Conservation (phyloP, 1,140 invertebrate species). For the Aphelenchoides avenae region DNA sequence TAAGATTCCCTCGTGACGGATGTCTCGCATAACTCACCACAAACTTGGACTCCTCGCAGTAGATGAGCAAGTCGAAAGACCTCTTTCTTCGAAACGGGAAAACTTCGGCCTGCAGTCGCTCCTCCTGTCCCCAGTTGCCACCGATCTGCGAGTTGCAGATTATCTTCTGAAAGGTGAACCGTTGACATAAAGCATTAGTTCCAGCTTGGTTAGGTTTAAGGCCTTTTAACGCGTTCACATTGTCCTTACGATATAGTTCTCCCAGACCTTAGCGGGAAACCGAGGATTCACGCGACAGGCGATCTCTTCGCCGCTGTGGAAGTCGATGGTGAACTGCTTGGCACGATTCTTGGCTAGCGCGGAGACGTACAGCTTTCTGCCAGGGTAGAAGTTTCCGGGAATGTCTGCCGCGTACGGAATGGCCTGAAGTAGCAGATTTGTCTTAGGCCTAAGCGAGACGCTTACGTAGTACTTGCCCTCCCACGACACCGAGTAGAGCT, state of each 20-base stretch:
- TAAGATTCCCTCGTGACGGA: no score
- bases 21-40: slow-evolving; percentile 19
- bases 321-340: slow-evolving; percentile 51
- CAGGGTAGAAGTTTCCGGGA: slow-evolving; percentile 57
- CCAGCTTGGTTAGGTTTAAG: no score
- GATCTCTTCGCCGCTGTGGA: slow-evolving; percentile 40
- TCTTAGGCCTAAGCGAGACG: background rate
- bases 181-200: background rate
- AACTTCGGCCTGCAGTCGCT: slow-evolving; percentile 20
- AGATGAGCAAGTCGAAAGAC: slow-evolving; percentile 53
- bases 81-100: slow-evolving; percentile 48
- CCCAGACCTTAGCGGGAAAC: slow-evolving; percentile 40
- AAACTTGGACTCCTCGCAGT: slow-evolving; percentile 52
- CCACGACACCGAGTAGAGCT: slow-evolving; percentile 49
- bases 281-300: slow-evolving; percentile 39
- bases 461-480: slow-evolving; percentile 54
- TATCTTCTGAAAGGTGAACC: slow-evolving; percentile 45
- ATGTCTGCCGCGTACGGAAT: slow-evolving; percentile 58
- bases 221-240: background rate
- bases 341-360: slow-evolving; percentile 46
- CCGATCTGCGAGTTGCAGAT: slow-evolving; percentile 37
- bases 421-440: background rate
- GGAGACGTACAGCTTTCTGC: slow-evolving; percentile 55
- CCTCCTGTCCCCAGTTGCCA: slow-evolving; percentile 41
- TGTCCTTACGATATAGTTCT: background rate